A percentile compares a stretch with the other conserved stretches of the same genome.
Conservation (phyloP, 2,888 invertebrate genomes). For the Carpatolechia fugitivella region DNA sequence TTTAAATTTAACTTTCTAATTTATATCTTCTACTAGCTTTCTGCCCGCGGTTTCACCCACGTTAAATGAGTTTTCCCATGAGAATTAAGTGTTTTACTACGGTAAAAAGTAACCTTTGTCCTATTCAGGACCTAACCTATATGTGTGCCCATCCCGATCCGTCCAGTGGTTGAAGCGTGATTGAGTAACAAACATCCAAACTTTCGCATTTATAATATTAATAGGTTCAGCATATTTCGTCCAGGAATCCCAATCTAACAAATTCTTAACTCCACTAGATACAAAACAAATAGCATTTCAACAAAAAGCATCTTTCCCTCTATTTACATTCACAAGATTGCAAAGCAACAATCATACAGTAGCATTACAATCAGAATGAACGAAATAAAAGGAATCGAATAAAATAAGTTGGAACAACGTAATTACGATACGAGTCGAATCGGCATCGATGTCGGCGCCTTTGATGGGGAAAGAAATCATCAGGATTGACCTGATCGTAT, state of each 20-base stretch:
- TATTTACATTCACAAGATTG: conserved; percentile 6
- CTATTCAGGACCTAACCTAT: too few species aligned
- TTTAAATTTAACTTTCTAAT: too few species aligned
- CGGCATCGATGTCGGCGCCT: conserved; percentile 18
- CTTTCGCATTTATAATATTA: too few species aligned
- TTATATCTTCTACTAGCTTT: too few species aligned
- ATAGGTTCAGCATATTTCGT: too few species aligned
- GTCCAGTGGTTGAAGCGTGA: too few species aligned
- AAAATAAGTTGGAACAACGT: conserved; percentile 43
- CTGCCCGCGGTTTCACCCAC: too few species aligned
- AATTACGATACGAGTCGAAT: conserved; percentile 20
- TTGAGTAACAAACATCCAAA: too few species aligned
- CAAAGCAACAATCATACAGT: conserved; percentile 4
- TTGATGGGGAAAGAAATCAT: conserved; percentile 16
- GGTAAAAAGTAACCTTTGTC: too few species aligned
- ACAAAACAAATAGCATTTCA: not conserved
- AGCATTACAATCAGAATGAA: conserved; percentile 22
- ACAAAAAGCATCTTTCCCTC: not conserved
- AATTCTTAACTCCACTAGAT: not conserved
- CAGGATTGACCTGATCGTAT: not conserved
- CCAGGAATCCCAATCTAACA: not conserved
- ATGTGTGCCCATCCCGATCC: too few species aligned
- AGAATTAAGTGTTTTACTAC: too few species aligned
- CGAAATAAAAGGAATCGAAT: conserved; percentile 36
- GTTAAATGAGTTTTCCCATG: too few species aligned